phyloP scores from a whole-genome alignment of 1,140 invertebrate species.

The Ylistrum balloti region DNA sequence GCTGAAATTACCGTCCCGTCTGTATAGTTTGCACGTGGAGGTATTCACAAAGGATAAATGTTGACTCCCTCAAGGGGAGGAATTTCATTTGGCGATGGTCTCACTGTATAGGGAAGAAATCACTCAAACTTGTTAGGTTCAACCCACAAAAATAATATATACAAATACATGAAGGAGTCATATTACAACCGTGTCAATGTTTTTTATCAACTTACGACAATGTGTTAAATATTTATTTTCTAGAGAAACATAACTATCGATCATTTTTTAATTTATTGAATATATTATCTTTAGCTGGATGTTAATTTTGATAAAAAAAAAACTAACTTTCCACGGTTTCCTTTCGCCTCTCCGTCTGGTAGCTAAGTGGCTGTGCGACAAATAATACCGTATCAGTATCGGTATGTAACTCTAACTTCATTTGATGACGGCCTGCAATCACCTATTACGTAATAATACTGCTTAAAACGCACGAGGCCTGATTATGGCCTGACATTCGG shows the following conservation, averaged over 20 bases:
- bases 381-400: background rate
- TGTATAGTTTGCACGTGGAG: background rate
- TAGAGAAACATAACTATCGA: too few species aligned
- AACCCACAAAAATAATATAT: too few species aligned
- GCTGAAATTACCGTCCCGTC: background rate
- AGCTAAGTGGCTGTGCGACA: background rate
- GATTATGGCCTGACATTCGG: background rate
- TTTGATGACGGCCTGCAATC: background rate
- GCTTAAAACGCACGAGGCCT: background rate
- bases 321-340: background rate
- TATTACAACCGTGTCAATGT: background rate
- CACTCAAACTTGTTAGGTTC: background rate
- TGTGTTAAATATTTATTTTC: background rate
- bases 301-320: too few species aligned
- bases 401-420: too few species aligned
- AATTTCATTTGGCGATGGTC: background rate
- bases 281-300: too few species aligned
- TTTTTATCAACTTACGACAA: background rate
- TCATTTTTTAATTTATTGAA: too few species aligned
- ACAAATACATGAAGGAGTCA: background rate
- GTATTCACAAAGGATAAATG: background rate
- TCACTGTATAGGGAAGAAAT: background rate
- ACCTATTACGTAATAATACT: background rate
- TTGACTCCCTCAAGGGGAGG: background rate
- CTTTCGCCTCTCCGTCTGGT: background rate